Evolutionary conservation across 2,113 vertebrate species (phyloP).

Genomic region (Psephotus haematonotus): DNA sequence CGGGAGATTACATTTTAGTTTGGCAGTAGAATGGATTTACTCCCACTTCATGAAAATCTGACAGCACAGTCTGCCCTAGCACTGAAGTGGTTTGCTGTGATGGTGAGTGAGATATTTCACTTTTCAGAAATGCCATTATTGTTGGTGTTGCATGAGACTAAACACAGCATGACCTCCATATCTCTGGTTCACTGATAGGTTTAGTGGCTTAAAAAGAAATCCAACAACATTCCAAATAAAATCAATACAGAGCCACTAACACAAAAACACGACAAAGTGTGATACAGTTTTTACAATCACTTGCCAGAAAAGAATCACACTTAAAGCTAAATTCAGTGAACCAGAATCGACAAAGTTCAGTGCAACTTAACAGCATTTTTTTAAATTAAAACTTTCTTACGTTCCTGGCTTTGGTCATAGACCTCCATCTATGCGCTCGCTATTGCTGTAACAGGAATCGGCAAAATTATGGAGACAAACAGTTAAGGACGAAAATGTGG

Average conservation of each 20-base stretch:
- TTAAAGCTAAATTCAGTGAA: background rate
- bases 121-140: constrained; percentile 1
- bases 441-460: background rate
- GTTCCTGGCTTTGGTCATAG: background rate
- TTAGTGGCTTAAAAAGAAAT: background rate
- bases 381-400: background rate
- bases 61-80: background rate
- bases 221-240: background rate
- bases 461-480: background rate
- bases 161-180: background rate
- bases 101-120: background rate
- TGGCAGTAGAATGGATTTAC: background rate
- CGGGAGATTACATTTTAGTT: background rate
- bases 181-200: background rate
- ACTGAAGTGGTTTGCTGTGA: background rate
- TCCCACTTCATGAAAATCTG: background rate
- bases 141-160: background rate
- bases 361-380: background rate
- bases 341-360: background rate
- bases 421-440: rapidly evolving
- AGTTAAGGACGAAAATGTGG: background rate
- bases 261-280: background rate
- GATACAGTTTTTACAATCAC: background rate
- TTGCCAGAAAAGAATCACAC: constrained; percentile 10
- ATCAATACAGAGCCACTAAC: background rate